Evolutionary conservation across 2,888 invertebrate species (phyloP).

Genomic region (Scelioninae gen. 1): DNA sequence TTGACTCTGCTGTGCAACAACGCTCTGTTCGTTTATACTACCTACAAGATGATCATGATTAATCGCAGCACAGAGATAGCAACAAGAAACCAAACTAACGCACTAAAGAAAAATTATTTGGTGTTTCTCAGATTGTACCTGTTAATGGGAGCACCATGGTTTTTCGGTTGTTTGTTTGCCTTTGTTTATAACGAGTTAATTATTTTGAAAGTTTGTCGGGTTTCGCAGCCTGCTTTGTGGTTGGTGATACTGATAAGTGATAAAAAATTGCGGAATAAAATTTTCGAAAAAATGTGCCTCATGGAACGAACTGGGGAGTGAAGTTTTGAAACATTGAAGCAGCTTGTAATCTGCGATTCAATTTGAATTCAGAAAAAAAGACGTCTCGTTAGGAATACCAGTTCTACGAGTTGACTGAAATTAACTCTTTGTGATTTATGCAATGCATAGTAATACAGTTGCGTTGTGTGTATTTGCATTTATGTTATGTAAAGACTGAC

Average conservation of each 20-base stretch:
- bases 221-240: slow-evolving; percentile 76
- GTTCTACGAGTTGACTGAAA: too few relatives aligned
- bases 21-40: slow-evolving; percentile 76
- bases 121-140: slow-evolving; percentile 76
- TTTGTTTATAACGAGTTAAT: slow-evolving; percentile 74
- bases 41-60: slow-evolving; percentile 75
- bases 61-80: slow-evolving; percentile 74
- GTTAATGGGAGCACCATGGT: slow-evolving; percentile 79
- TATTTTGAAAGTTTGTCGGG: slow-evolving; percentile 74
- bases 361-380: too few relatives aligned
- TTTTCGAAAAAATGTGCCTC: slow-evolving; percentile 33
- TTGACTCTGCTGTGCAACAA: slow-evolving; percentile 76
- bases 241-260: slow-evolving; percentile 73
- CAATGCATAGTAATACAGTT: too few relatives aligned
- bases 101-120: slow-evolving; percentile 74
- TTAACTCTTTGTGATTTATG: too few relatives aligned
- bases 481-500: too few relatives aligned
- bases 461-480: too few relatives aligned
- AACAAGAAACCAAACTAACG: slow-evolving; percentile 71
- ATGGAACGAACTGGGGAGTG: neutral
- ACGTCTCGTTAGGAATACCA: too few relatives aligned
- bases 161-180: slow-evolving; percentile 74
- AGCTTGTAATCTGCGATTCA: too few relatives aligned
- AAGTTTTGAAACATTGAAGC: neutral
- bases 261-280: slow-evolving; percentile 28